A percentile compares a stretch with the other conserved stretches of the same genome.
Evolutionary conservation across 2,888 invertebrate species (phyloP).

Genomic region (Apotomis turbidana): DNA sequence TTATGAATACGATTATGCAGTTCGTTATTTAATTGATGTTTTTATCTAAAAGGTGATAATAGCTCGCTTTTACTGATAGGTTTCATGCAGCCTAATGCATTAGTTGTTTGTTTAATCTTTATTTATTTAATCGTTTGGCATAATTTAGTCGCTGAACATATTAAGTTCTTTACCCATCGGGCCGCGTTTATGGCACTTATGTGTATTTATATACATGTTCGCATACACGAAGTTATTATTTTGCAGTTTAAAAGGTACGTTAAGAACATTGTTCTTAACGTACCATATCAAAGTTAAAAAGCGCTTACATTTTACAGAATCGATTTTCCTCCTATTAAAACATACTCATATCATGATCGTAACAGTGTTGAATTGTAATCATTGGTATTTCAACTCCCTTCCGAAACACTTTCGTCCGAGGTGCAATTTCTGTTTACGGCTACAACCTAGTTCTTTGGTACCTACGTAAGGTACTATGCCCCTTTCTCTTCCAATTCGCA

Average conservation of each 20-base stretch:
- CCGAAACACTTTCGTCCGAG: conserved; percentile 43
- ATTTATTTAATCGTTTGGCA: too few relatives aligned
- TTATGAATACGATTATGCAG: conserved; percentile 55
- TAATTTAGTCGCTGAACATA: too few relatives aligned
- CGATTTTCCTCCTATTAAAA: conserved; percentile 2
- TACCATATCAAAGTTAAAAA: neutral
- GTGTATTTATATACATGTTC: too few relatives aligned
- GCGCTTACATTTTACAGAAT: neutral
- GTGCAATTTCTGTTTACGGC: conserved; percentile 58
- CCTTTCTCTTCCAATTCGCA: conserved; percentile 74
- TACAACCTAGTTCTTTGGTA: conserved; percentile 59
- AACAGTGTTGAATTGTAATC: conserved; percentile 15
- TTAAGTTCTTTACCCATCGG: too few relatives aligned
- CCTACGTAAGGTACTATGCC: conserved; percentile 61
- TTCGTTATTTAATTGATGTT: conserved; percentile 53
- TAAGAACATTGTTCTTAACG: too few relatives aligned
- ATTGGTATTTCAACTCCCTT: conserved; percentile 30
- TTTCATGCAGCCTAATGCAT: too few relatives aligned
- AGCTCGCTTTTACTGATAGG: too few relatives aligned
- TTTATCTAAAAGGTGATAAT: too few relatives aligned
- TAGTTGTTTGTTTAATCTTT: neutral
- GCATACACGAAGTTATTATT: too few relatives aligned
- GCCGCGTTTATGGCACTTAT: too few relatives aligned
- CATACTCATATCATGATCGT: conserved; percentile 10
- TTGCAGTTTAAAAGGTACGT: too few relatives aligned